Conservation (phyloP, 2,888 invertebrate species). For the Noctua fimbriata region DNA sequence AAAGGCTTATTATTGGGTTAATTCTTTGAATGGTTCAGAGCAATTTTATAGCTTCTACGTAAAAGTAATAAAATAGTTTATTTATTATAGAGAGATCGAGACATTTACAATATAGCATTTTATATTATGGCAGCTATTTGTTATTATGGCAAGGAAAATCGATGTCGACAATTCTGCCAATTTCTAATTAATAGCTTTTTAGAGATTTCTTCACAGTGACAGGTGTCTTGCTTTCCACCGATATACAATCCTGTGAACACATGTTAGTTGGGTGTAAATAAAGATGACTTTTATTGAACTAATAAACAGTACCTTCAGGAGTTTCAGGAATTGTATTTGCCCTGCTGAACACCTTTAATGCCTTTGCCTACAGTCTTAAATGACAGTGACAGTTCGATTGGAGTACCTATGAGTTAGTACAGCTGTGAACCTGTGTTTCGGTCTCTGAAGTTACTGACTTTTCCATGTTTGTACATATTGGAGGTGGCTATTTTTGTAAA, state of each 20-base stretch:
- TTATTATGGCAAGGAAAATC: neutral
- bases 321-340: neutral
- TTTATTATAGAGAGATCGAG: neutral
- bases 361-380: neutral
- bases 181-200: neutral
- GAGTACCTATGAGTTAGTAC: neutral
- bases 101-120: neutral
- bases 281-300: neutral
- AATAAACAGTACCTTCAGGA: neutral
- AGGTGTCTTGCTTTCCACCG: neutral
- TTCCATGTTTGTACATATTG: too few relatives aligned
- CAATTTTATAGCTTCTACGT: neutral
- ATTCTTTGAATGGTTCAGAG: neutral
- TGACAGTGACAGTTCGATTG: neutral
- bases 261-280: neutral
- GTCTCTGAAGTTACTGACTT: too few relatives aligned
- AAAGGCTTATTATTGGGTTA: too few relatives aligned
- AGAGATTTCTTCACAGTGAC: neutral
- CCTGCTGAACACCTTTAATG: neutral
- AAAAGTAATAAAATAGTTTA: neutral
- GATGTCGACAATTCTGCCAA: neutral
- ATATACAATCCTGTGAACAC: neutral
- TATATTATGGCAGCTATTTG: neutral
- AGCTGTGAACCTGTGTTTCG: too few relatives aligned
- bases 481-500: too few relatives aligned